Conservation (phyloP, 2,888 invertebrate genomes). For the Dascillus cervinus region DNA sequence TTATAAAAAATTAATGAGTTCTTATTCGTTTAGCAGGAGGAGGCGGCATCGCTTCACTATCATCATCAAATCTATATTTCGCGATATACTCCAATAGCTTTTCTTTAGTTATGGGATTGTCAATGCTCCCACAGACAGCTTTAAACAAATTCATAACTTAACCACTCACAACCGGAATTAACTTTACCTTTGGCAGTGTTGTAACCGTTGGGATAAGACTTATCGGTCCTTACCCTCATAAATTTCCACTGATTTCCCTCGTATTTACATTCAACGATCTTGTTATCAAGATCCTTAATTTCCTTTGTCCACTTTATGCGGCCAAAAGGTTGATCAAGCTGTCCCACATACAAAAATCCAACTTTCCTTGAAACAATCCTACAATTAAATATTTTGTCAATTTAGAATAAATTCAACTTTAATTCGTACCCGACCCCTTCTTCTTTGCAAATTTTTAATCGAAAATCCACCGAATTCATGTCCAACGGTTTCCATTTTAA, state of each 20-base stretch:
- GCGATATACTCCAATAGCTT: slow-evolving; percentile 67
- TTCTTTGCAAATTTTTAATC: slow-evolving; percentile 70
- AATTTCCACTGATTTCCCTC: slow-evolving; percentile 81
- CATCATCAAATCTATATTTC: slow-evolving; percentile 55
- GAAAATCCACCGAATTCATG: slow-evolving; percentile 95
- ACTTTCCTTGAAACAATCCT: slow-evolving; percentile 61
- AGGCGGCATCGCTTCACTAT: slow-evolving; percentile 67
- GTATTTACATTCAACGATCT: slow-evolving; percentile 92
- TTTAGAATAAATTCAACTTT: slow-evolving; percentile 13
- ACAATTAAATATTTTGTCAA: slow-evolving; percentile 25
- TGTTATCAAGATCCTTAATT: slow-evolving; percentile 73
- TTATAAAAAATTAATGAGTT: slow-evolving; percentile 8
- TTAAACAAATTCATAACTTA: slow-evolving; percentile 29
- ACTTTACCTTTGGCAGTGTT: slow-evolving; percentile 69
- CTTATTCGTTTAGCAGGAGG: slow-evolving; percentile 35
- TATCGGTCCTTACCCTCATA: slow-evolving; percentile 94
- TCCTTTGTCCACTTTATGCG: slow-evolving; percentile 73
- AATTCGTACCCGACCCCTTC: slow-evolving; percentile 67
- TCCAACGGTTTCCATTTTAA: slow-evolving; percentile 96
- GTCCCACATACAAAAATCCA: slow-evolving; percentile 74
- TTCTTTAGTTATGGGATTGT: slow-evolving; percentile 78
- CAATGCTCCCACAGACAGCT: slow-evolving; percentile 80
- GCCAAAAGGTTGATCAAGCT: slow-evolving; percentile 57
- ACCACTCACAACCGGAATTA: slow-evolving; percentile 2
- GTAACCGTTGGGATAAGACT: slow-evolving; percentile 87